phyloP scores from a whole-genome alignment of 2,888 invertebrate genomes.

The Rhagonycha lutea region DNA sequence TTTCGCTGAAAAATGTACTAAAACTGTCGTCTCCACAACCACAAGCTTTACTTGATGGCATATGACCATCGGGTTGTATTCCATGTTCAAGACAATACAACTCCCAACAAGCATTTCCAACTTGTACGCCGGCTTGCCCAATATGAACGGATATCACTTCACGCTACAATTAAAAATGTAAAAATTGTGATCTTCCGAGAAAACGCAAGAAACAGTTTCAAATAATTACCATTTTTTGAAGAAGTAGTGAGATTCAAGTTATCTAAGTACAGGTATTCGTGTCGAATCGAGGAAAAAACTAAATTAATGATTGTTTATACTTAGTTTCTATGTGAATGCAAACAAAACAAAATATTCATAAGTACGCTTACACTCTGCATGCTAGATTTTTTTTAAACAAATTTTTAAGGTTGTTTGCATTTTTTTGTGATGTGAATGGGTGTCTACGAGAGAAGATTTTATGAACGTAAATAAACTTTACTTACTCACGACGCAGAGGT shows the following conservation, averaged over 20 bases:
- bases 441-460: too few relatives aligned
- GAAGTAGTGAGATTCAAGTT: background rate
- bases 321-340: background rate
- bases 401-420: too few relatives aligned
- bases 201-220: background rate
- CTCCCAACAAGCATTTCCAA: conserved; percentile 53
- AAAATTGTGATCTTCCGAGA: background rate
- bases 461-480: too few relatives aligned
- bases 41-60: conserved; percentile 56
- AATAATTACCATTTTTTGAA: background rate
- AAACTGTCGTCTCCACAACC: conserved; percentile 51
- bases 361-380: background rate
- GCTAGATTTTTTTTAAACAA: too few relatives aligned
- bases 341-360: background rate
- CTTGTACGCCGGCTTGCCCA: conserved; percentile 55
- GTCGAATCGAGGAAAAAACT: background rate
- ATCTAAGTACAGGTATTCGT: background rate
- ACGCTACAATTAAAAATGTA: conserved; percentile 54
- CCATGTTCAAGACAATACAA: conserved; percentile 50
- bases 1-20: conserved; percentile 49
- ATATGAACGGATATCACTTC: conserved; percentile 69
- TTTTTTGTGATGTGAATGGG: too few relatives aligned
- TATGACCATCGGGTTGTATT: conserved; percentile 34
- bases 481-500: too few relatives aligned
- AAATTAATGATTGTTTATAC: background rate